Base-by-base conservation (phyloP, 2,888 invertebrate species). In the Euphydryas editha region DNA sequence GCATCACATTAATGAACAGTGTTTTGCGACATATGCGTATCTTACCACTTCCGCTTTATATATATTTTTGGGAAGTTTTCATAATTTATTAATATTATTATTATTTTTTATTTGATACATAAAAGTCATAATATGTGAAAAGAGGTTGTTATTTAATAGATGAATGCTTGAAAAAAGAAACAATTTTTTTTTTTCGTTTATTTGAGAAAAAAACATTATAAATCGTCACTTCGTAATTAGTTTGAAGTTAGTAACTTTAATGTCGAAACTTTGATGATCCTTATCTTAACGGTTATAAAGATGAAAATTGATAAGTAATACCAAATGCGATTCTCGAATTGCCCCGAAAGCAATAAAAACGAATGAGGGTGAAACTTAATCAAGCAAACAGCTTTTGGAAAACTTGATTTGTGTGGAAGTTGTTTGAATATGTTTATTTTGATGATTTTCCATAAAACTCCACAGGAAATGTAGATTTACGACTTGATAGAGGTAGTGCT, bases 291-390 rank as follows among this genome's bases (percentile, higher is more conserved):
- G 11, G 15, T 17, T 24, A 51, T 51, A 51, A 30, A 30, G 36
- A 17, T 54, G n/a, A 54, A 54, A 11, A 54, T 54, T 36, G 30
- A 54, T 17, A 11, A 54, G 3, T 54, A 2, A 17, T 17, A 30
- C 17, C 17, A 36, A 17, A 36, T 67, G 59, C 59, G 59, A 67
- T 62, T 59, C 55, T 62, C 54, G 62, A 70, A 70, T 65, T 64
- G 64, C 65, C 62, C 56, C 62, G 67, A 64, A 37, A 58, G 70
- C 68, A 64, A 67, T 72, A 71, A 69, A 72, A 69, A 59, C 65
- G 64, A 71, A 71, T 67, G 62, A 60, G 65, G 58, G 67, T 61
- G 54, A 59, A 64, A 68, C 61, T 63, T 75, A 70, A 73, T 77
- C 71, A 68, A 62, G 62, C 67, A 66, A 70, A 72, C 68, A 64